These are phyloP conservation scores for Heliocidaris erythrogramma DNA, from an alignment of 35 echinoderm and acorn worm genomes.

Conservation along the genomic window DNA sequence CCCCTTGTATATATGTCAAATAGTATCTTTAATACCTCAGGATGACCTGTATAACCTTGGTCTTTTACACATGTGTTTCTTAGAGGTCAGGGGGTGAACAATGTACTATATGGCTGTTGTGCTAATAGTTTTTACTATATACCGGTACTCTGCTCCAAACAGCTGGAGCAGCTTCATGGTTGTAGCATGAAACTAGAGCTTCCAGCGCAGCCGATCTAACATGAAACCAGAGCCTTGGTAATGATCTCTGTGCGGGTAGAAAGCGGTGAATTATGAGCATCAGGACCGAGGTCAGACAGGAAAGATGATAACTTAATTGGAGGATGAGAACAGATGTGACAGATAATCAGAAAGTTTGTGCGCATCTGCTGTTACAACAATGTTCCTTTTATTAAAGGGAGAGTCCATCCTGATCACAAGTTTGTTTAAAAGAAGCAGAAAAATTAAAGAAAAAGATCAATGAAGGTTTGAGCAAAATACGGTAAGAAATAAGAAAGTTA, in stretches of 20 bases:
- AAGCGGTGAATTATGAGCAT: not conserved
- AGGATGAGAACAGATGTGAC: not conserved
- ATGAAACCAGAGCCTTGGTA: not conserved
- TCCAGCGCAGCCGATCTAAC: not conserved
- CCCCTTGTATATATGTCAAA: too few relatives aligned
- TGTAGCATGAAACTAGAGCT: not conserved
- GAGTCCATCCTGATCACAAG: too few relatives aligned
- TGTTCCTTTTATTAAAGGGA: not conserved
- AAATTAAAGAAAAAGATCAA: too few relatives aligned
- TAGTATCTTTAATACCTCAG: too few relatives aligned
- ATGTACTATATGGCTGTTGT: not conserved
- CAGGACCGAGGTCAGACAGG: not conserved
- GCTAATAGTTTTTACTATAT: not conserved
- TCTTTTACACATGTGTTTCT: not conserved
- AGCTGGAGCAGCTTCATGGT: not conserved
- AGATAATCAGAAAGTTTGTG: not conserved
- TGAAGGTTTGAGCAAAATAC: too few relatives aligned
- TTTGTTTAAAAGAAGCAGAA: too few relatives aligned
- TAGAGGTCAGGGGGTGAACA: not conserved
- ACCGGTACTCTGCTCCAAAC: not conserved
- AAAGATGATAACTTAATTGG: constrained; percentile 5
- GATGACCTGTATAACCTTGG: not conserved
- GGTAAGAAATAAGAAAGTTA: too few relatives aligned
- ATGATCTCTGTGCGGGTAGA: not conserved
- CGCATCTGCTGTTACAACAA: not conserved